Base-by-base conservation (phyloP, 2,113 vertebrate species). In the Coturnix japonica region DNA sequence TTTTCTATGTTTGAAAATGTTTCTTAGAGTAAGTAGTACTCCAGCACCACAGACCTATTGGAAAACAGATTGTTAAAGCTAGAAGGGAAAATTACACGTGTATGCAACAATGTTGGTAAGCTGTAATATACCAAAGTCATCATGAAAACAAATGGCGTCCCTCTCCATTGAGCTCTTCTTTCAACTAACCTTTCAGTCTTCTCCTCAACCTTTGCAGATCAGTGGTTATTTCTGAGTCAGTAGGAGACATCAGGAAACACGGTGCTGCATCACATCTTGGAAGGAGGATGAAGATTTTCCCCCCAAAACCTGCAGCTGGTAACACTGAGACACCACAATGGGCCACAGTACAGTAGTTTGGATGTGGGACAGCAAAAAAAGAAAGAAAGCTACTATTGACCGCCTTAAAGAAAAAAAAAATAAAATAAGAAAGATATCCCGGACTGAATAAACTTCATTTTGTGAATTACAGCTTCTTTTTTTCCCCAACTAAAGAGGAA, bases 371-470 rank as follows among this genome's bases (percentile, higher is more conserved):
- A 91, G 16, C 25, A 70, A 93, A 78, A 35, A 61, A 17, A 61
- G 22, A 35, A 9, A 60, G 56, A 81, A 66, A 94, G 16, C 22
- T 89, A 74, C 94, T 81, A 92, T 59, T 59, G 51, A 65, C 67
- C 54, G 73, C 33, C 49, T 96, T 23, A 71, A 88, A 93, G 76
- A 49, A 93, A 37, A 30, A 37, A 37, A 37, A 37, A 8, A n/a
- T n/a, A 49, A 16, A 25, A 0, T 2, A 37, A n/a, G 46, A 47
- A 16, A 25, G 0, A 37, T 2, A 80, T 56, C 64, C 69, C 95
- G 30, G 44, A 87, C 79, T 85, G 96, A 88, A 74, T 81, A 91
- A 96, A 93, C 93, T 95, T 95, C 81, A 93, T 96, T 97, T 96
- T 95, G 89, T 92, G 90, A 97, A 95, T 91, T 96, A 44, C 46